A percentile compares a stretch with the other conserved stretches of the same genome.
phyloP scores from a whole-genome alignment of 2,113 vertebrate species.

The Sylvietta virens region DNA sequence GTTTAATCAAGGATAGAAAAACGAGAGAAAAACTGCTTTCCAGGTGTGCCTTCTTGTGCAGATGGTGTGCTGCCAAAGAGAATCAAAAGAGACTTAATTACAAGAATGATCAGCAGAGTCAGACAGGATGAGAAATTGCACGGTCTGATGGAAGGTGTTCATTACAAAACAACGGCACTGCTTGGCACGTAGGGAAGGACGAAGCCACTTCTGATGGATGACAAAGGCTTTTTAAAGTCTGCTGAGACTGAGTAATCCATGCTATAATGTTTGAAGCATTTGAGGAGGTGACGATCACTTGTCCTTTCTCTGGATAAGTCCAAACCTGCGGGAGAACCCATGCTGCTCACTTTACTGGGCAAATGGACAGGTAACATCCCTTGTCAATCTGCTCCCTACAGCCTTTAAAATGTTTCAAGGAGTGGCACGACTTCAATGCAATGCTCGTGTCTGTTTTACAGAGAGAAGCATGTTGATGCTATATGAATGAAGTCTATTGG shows the following conservation, averaged over 20 bases:
- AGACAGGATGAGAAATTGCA: constrained; percentile 39
- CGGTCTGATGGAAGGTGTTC: constrained; percentile 46
- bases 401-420: background rate
- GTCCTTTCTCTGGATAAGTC: background rate
- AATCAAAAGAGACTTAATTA: constrained; percentile 61
- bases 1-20: constrained; percentile 64
- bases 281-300: background rate
- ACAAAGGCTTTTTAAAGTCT: constrained; percentile 16
- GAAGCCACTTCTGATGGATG: background rate
- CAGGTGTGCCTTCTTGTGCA: constrained; percentile 57
- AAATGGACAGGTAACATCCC: background rate
- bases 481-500: background rate
- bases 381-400: background rate
- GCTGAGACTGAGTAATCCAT: background rate
- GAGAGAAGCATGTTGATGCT: background rate
- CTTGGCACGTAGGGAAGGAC: background rate
- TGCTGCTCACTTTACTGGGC: background rate
- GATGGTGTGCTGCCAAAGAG: constrained; percentile 56
- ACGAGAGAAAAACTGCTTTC: constrained; percentile 34
- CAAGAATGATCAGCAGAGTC: constrained; percentile 41
- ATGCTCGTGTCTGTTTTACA: background rate
- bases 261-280: background rate
- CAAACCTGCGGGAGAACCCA: background rate
- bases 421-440: background rate
- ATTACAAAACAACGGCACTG: constrained; percentile 18